These are phyloP conservation scores for Andrena fulva DNA, from an alignment of 2,888 invertebrate genomes.

Conservation along the genomic window DNA sequence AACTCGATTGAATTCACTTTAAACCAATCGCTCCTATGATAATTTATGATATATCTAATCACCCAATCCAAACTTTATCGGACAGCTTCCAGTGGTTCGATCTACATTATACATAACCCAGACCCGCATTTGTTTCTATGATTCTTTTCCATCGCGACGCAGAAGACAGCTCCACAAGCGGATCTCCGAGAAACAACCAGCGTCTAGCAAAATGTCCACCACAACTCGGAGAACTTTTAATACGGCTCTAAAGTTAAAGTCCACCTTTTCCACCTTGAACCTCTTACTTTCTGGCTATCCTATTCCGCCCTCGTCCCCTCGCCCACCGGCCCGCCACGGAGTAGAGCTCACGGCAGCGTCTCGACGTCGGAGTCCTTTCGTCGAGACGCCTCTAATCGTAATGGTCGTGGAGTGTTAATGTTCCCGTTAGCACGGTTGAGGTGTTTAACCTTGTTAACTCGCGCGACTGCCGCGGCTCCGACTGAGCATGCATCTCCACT, in stretches of 20 bases:
- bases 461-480: slow-evolving; percentile 67
- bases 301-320: slow-evolving; percentile 53
- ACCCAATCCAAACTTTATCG: background rate
- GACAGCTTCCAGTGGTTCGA: background rate
- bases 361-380: slow-evolving; percentile 71
- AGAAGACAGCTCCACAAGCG: slow-evolving; percentile 24
- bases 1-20: too few relatives aligned
- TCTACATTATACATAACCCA: background rate
- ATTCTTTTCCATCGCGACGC: background rate
- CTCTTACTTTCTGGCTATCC: slow-evolving; percentile 76
- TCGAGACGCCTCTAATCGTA: slow-evolving; percentile 84
- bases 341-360: slow-evolving; percentile 46
- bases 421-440: slow-evolving; percentile 84
- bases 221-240: slow-evolving; percentile 75
- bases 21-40: background rate
- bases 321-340: slow-evolving; percentile 53
- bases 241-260: slow-evolving; percentile 77
- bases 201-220: slow-evolving; percentile 40
- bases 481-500: slow-evolving; percentile 67
- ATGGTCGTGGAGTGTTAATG: slow-evolving; percentile 84
- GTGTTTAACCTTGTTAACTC: slow-evolving; percentile 85
- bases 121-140: background rate
- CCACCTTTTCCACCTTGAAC: slow-evolving; percentile 73
- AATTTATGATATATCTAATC: background rate
- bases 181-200: slow-evolving; percentile 40